Base-by-base conservation (phyloP, 2,113 vertebrate species). In the Scartelaos histophorus region DNA sequence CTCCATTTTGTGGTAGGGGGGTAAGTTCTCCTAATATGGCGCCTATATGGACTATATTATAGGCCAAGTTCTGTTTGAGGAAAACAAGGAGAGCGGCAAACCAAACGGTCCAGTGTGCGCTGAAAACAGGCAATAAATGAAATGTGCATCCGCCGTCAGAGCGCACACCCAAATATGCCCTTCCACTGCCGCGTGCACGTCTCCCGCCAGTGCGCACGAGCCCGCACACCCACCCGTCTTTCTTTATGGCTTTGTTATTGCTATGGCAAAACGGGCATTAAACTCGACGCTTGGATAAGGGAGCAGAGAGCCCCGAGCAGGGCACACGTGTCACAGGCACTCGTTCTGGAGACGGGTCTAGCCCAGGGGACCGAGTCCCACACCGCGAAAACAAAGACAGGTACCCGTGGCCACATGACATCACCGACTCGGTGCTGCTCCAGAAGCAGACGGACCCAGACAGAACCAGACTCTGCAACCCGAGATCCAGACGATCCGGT, bases 1-100 rank as follows among this genome's bases (percentile, higher is more conserved):
- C 77, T 84, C 83, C 88, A 85, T 85, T 83, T 84, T 80, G 73
- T 62, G 60, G 34, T 19, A 62, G 85, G 85, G 83, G 78, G 70
- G 21, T 45, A 83, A 75, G 73, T 69, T 60, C 83, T 70, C 67
- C 65, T 87, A 88, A 89, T 67, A 90, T 90, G 86, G 79, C 84
- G 86, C 79, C 83, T 62, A 16, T 79, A 74, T 76, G 22, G 53
- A 21, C 56, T 22, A 24, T 13, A 60, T 24, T 57, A 12, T 34
- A 17, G 58, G 58, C 24, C 25, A 61, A 61, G 16, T 53, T 53
- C 6, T 53, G 51, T 53, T 53, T 53, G 51, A 53, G 51, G 19
- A 16, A n/a, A 16, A 61, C 1, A 17, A 62, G 60, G 15, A 13
- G 7, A 54, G 19, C 57, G 25, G 24, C 6, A 24, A 2, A 58